Percentiles rank a stretch among this genome's conserved stretches.
Evolutionary conservation across 2,113 vertebrate species (phyloP).

Genomic region (Corvus moneduloides): DNA sequence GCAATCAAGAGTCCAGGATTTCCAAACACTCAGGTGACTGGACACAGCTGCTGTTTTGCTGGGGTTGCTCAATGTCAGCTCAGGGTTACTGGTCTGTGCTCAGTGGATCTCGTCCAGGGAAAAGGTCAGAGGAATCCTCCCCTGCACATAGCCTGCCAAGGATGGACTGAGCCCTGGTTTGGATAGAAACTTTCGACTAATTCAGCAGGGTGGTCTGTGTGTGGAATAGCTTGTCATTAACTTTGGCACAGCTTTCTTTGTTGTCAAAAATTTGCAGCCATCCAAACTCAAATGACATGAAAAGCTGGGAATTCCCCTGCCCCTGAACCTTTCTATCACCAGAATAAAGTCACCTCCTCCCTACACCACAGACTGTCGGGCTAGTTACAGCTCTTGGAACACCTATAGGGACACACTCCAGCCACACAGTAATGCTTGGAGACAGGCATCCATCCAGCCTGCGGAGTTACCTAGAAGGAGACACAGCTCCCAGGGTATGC

Average conservation of each 20-base stretch:
- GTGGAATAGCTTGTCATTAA: neutral
- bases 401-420: neutral
- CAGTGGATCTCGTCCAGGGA: neutral
- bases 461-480: neutral
- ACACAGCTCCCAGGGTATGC: neutral
- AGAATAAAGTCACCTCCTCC: neutral
- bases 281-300: neutral
- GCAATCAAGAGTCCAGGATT: neutral
- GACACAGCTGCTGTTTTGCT: neutral
- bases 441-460: neutral
- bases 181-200: neutral
- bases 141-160: neutral
- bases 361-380: fast-evolving
- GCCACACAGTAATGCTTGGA: neutral
- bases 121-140: neutral
- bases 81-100: neutral
- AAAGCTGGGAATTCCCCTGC: neutral
- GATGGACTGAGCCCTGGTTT: neutral
- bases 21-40: neutral
- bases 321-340: neutral
- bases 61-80: neutral
- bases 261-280: neutral
- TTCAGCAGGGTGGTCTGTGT: neutral
- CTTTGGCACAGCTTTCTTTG: neutral
- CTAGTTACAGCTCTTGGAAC: neutral